Percentiles rank a stretch among this genome's conserved stretches.
Conservation (phyloP, 2,113 vertebrate genomes). For the Tauraco erythrolophus region DNA sequence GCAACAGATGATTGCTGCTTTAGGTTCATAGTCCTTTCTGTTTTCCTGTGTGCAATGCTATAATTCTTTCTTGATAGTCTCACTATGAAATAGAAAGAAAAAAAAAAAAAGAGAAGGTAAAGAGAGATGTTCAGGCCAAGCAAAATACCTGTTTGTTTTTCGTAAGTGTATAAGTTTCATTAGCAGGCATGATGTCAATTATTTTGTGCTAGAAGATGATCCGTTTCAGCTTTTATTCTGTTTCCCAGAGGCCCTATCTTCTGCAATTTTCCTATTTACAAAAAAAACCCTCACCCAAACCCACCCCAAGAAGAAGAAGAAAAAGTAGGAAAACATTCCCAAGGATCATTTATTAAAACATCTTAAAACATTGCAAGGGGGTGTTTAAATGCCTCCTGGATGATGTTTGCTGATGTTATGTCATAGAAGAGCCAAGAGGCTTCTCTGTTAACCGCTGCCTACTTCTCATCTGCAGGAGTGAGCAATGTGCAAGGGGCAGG, state of each 20-base stretch:
- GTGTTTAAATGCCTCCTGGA: background rate
- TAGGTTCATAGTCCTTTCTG: background rate
- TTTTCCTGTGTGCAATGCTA: background rate
- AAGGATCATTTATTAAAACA: background rate
- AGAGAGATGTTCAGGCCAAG: background rate
- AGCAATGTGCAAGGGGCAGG: background rate
- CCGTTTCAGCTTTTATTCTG: background rate
- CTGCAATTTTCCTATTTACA: background rate
- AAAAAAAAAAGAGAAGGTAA: background rate
- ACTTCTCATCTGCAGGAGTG: background rate
- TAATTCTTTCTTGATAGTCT: background rate
- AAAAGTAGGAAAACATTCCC: background rate
- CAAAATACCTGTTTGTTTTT: background rate
- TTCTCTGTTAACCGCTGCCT: background rate
- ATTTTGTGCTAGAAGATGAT: background rate
- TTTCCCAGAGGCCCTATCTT: background rate
- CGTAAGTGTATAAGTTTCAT: background rate
- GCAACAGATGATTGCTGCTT: background rate
- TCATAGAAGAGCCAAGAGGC: background rate
- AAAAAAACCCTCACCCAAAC: background rate
- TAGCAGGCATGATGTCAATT: background rate
- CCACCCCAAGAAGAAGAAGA: background rate
- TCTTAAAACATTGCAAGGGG: background rate
- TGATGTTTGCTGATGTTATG: background rate
- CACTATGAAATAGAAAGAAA: background rate